Percentiles rank a stretch among this genome's conserved stretches.
Evolutionary conservation across 2,888 invertebrate species (phyloP).

Genomic region (Xestobium rufovillosum): DNA sequence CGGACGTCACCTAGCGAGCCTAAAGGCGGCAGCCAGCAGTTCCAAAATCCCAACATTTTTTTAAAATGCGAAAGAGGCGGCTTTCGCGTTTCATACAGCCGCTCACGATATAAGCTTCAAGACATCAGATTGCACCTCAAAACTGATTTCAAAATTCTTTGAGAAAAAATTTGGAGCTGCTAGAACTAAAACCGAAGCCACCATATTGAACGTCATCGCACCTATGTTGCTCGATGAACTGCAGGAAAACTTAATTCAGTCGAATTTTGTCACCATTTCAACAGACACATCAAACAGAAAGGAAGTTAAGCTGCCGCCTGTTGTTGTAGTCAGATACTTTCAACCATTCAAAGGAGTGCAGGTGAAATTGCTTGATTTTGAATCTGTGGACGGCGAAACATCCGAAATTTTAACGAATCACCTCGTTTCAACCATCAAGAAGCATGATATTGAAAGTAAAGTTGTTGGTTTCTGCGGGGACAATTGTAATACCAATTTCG

Average conservation of each 20-base stretch:
- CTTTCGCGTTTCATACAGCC: too few species aligned
- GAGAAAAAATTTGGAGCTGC: conserved; percentile 12
- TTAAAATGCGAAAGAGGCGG: conserved; percentile 14
- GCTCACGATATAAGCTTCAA: too few species aligned
- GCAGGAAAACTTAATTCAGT: neutral
- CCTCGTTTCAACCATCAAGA: conserved; percentile 8
- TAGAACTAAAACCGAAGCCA: conserved; percentile 17
- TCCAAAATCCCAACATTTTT: conserved; percentile 4
- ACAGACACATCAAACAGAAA: conserved; percentile 9
- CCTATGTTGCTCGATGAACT: conserved; percentile 2
- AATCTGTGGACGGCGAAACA: conserved; percentile 7
- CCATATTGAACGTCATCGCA: conserved; percentile 11
- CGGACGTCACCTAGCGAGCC: conserved; percentile 2
- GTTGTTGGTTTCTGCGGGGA: conserved; percentile 11
- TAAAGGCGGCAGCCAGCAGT: conserved; percentile 1
- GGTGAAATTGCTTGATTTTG: conserved; percentile 10
- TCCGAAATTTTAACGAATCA: conserved; percentile 11
- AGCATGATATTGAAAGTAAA: conserved; percentile 6
- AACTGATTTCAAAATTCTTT: conserved; percentile 11
- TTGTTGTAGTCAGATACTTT: conserved; percentile 3
- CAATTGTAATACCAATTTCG: conserved; percentile 15
- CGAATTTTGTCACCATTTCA: conserved; percentile 1
- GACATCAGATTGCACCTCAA: conserved; percentile 3
- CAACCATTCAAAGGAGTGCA: conserved; percentile 4
- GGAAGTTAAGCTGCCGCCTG: conserved; percentile 8